Base-by-base conservation (phyloP, 2,888 invertebrate species). In the Rhagium mordax region DNA sequence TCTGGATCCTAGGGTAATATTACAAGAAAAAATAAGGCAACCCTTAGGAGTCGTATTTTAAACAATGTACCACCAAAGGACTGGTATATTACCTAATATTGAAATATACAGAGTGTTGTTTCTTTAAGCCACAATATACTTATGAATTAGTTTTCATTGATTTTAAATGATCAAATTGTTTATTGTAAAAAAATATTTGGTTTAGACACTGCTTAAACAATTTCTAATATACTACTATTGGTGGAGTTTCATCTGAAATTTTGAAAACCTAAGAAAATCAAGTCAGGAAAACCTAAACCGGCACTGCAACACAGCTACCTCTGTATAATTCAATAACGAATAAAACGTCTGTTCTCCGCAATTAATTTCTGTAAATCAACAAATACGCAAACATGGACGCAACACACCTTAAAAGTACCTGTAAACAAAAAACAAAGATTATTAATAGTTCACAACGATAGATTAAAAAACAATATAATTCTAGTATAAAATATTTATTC, bases 401-500 rank as follows among this genome's bases (percentile, higher is more conserved):
- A 55, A 70, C 27, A 64, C 59, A 51, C 24, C 65, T 47, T 67
- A 60, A 57, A 78, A 78, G 79, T 69, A 84, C 85, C 86, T 85
- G 85, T 77, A 83, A 85, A 85, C 83, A 85, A 82, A 85, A 83
- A 85, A 83, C 82, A 81, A 76, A 71, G 75, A 81, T 85, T 79
- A 85, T 84, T 85, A 84, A 81, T 79, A 78, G 77, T 78, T 79
- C 79, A 80, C 80, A 73, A 75, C 81, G 79, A 73, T n/a, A n/a
- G n/a, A n/a, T 61, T 73, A 81, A 81, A 81, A 82, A 81, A 71
- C 77, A 80, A 72, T 75, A 69, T 62, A 68, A 49, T 65, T 62
- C 53, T 72, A 73, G 65, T 69, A 74, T 66, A 74, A 91, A 41
- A 91, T 91, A 90, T 78, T 86, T 91, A 87, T 78, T 77, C 78